Evolutionary conservation across 2,888 invertebrate genomes (phyloP).

Genomic region (Parapristionchus giblindavisi): DNA sequence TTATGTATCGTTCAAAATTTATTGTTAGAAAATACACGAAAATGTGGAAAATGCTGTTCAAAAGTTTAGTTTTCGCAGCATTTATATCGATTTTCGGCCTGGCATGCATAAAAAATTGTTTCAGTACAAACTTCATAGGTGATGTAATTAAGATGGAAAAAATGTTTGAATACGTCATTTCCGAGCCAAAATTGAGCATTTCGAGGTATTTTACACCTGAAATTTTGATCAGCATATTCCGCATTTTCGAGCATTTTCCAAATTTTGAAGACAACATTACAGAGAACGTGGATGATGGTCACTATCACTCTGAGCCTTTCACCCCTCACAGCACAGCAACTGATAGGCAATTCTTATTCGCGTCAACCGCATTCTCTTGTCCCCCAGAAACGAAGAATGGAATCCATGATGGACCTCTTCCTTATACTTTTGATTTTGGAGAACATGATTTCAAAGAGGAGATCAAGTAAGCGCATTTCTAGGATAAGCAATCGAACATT

Average conservation of each 20-base stretch:
- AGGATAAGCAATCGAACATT: background rate
- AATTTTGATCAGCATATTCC: too few relatives aligned
- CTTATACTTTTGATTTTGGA: slow-evolving; percentile 37
- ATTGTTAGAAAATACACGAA: too few relatives aligned
- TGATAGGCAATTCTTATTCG: slow-evolving; percentile 20
- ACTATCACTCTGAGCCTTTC: slow-evolving; percentile 35
- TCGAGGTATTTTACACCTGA: too few relatives aligned
- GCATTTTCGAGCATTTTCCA: too few relatives aligned
- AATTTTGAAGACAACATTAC: too few relatives aligned
- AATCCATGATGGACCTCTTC: background rate
- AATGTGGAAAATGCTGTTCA: too few relatives aligned
- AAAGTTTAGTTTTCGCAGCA: too few relatives aligned
- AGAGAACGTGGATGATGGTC: background rate
- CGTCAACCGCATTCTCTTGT: slow-evolving; percentile 33
- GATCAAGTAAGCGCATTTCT: slow-evolving; percentile 42
- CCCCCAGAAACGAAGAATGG: slow-evolving; percentile 23
- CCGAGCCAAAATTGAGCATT: background rate
- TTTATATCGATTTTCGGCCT: too few relatives aligned
- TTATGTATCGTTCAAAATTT: too few relatives aligned
- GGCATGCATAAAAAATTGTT: too few relatives aligned
- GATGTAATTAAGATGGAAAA: too few relatives aligned
- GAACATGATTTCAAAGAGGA: slow-evolving; percentile 45
- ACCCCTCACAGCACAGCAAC: slow-evolving; percentile 15
- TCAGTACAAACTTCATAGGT: too few relatives aligned
- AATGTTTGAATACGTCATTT: background rate